Conservation (phyloP, 2,888 invertebrate genomes). For the Tinea pellionella region DNA sequence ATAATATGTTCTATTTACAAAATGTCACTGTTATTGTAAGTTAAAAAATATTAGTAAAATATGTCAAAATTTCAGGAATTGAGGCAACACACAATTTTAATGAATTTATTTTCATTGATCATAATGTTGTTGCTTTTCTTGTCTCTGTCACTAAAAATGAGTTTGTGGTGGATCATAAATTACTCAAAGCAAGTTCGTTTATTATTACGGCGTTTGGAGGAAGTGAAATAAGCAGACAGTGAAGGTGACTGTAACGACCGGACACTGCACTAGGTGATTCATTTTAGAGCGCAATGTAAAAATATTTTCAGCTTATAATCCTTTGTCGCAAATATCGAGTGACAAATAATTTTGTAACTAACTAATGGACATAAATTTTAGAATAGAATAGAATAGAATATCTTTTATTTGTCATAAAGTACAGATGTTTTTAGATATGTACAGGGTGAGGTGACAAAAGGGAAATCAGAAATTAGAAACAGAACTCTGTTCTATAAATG, state of each 20-base stretch:
- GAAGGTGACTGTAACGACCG: conserved; percentile 10
- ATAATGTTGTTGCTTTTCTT: background rate
- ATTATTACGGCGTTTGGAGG: background rate
- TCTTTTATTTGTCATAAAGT: too few species aligned
- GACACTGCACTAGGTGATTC: conserved; percentile 11
- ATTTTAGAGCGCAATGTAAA: conserved; percentile 2
- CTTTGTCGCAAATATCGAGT: background rate
- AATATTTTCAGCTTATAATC: conserved; percentile 6
- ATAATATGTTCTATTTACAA: too few species aligned
- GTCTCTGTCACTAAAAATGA: background rate
- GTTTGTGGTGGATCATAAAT: background rate
- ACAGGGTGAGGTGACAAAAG: too few species aligned
- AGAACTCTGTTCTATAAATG: too few species aligned
- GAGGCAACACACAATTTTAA: background rate
- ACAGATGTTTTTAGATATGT: too few species aligned
- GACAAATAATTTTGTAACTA: background rate
- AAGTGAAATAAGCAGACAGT: background rate
- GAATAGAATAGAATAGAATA: too few species aligned
- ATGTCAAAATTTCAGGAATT: too few species aligned
- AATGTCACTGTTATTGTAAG: too few species aligned
- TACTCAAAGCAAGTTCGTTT: background rate
- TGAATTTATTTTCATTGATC: background rate
- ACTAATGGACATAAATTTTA: background rate
- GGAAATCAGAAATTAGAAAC: too few species aligned
- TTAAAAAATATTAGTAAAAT: too few species aligned